These are phyloP conservation scores for Dermatemys mawii DNA, from an alignment of 2,113 vertebrate species.

Conservation along the genomic window DNA sequence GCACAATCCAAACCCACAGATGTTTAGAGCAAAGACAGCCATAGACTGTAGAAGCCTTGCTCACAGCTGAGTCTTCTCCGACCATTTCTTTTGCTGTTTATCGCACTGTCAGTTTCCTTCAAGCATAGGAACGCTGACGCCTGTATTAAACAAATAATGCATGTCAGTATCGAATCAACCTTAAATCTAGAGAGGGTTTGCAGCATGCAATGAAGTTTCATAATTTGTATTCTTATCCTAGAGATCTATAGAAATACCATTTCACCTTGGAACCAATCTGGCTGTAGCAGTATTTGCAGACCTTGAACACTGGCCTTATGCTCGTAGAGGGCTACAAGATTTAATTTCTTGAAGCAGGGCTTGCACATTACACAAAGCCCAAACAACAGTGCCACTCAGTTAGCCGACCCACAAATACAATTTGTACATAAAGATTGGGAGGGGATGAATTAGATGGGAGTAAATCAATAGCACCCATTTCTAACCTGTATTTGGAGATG, in stretches of 20 bases:
- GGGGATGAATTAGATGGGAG: background rate
- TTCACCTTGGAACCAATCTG: background rate
- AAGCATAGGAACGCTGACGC: background rate
- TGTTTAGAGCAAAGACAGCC: slow-evolving; percentile 36
- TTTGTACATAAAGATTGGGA: background rate
- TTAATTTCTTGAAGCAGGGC: background rate
- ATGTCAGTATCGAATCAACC: background rate
- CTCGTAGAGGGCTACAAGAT: background rate
- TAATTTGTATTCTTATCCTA: background rate
- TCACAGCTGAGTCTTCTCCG: slow-evolving; percentile 10
- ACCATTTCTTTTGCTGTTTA: slow-evolving; percentile 20
- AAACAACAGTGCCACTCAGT: background rate
- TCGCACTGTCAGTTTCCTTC: slow-evolving; percentile 4
- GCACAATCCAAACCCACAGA: slow-evolving; percentile 54
- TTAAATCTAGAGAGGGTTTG: background rate
- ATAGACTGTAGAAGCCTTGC: slow-evolving; percentile 12
- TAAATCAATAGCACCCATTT: background rate
- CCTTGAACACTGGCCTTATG: background rate
- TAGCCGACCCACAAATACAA: background rate
- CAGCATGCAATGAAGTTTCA: background rate
- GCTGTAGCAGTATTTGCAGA: background rate
- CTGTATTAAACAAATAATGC: background rate
- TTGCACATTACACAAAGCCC: background rate
- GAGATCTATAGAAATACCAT: background rate
- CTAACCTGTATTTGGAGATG: background rate